These are phyloP conservation scores for Sycophila sp. DNA, from an alignment of 1,140 invertebrate species.

Conservation along the genomic window DNA sequence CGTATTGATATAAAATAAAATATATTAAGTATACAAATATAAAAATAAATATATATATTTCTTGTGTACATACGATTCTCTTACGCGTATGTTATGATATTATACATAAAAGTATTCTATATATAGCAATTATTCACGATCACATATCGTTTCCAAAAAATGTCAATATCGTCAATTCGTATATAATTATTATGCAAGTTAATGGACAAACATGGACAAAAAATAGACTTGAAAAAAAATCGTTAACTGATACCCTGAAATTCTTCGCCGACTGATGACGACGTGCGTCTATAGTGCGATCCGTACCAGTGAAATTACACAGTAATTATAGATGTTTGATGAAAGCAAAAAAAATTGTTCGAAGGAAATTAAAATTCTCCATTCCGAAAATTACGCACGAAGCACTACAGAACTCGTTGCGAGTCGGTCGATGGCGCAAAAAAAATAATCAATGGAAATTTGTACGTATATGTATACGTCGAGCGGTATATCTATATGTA, in stretches of 20 bases:
- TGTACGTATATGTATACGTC: not conserved
- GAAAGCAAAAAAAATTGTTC: no score
- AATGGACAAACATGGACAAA: conserved; percentile 7
- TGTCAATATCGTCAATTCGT: conserved; percentile 40
- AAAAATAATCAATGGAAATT: not conserved
- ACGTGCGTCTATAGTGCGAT: conserved; percentile 3
- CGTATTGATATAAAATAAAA: conserved; percentile 54
- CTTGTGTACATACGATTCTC: conserved; percentile 34
- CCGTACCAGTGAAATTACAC: no score
- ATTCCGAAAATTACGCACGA: not conserved
- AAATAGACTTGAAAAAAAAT: conserved; percentile 28
- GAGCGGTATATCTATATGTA: not conserved
- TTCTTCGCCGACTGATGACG: conserved; percentile 20
- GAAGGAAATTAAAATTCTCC: not conserved
- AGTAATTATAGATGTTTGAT: no score
- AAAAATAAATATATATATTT: conserved; percentile 37
- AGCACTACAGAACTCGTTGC: not conserved
- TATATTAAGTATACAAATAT: conserved; percentile 55
- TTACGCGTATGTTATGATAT: conserved; percentile 29
- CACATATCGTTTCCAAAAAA: conserved; percentile 39
- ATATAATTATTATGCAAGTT: not conserved
- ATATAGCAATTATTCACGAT: not conserved
- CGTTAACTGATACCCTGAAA: conserved; percentile 4
- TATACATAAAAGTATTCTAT: conserved; percentile 10
- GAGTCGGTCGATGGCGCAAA: not conserved